Base-by-base conservation (phyloP, 2,888 invertebrate species). In the Pardosa pseudoannulata region DNA sequence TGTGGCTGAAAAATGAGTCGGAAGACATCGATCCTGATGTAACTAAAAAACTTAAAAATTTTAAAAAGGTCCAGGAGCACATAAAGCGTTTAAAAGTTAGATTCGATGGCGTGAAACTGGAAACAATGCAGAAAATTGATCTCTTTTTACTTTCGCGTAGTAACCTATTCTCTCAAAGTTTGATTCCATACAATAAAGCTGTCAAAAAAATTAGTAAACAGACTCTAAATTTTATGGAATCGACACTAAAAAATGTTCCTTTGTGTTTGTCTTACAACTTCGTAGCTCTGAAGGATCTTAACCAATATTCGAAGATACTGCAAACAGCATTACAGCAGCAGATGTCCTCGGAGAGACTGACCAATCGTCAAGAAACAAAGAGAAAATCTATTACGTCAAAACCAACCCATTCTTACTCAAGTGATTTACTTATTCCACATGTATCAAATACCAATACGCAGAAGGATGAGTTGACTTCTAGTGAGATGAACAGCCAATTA, bases 1-100 rank as follows among this genome's bases (percentile, higher is more conserved):
- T 78, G 78, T 85, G 83, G 83, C 39, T 85, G 78, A 85, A 85
- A 28, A 73, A 78, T n/a, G 83, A 85, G 36, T 85, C 83, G 0
- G 41, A 65, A 23, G 64, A 68, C n/a, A 36, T 85, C 1, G 78
- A 85, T 78, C 83, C 83, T 2, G 83, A 85, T 11, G 56, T 72
- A 3, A 29, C 19, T 11, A 72, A 39, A 27, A 65, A 78, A 19
- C 5, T 78, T 9, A 67, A 23, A 11, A 85, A 56, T 41, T 85
- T 85, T 27, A 19, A 36, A 29, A 78, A 32, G 29, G 67, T 85
- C 0, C 83, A 85, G 41, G 78, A 72, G 9, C 78, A 85, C 31
- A 78, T 85, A 0, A 85, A 67, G 23, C 50, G 67, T 11, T 29
- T 85, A 23, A 78, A 85, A 68, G n/a, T 56, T 1, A 50, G 62